phyloP scores from a whole-genome alignment of 2,113 vertebrate species.

The Tenrec ecaudatus region DNA sequence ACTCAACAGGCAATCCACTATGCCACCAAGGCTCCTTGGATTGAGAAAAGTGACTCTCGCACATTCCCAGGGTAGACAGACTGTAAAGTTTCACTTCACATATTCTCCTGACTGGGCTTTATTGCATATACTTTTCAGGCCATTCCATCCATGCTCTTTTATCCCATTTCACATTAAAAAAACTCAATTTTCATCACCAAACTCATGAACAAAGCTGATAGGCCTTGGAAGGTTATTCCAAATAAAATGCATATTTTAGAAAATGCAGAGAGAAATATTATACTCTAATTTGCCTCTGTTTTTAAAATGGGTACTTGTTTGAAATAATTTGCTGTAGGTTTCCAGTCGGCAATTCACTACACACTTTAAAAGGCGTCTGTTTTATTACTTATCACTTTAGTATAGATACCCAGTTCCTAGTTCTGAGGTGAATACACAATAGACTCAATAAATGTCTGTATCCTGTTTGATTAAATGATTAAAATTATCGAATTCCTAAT shows the following conservation, averaged over 20 bases:
- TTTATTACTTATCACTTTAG: conserved; percentile 7
- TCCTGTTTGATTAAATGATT: background rate
- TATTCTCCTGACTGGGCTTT: background rate
- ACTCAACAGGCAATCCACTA: too few species aligned
- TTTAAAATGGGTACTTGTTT: background rate
- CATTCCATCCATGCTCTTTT: background rate
- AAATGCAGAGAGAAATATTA: background rate
- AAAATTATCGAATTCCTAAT: background rate
- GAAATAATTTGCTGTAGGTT: background rate
- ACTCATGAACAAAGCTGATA: background rate
- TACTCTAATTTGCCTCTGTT: background rate
- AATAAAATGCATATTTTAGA: background rate
- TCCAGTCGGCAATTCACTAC: background rate
- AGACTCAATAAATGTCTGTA: background rate
- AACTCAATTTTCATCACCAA: background rate
- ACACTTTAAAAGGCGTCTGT: background rate
- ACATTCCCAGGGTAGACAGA: background rate
- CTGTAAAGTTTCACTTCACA: background rate
- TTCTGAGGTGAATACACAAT: background rate
- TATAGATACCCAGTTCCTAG: background rate
- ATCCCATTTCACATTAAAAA: background rate
- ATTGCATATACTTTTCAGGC: background rate
- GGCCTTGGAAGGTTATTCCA: background rate
- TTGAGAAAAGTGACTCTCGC: background rate
- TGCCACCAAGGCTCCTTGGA: background rate